Conservation (phyloP, 2,113 vertebrate species). For the Paradoxurus hermaphroditus region DNA sequence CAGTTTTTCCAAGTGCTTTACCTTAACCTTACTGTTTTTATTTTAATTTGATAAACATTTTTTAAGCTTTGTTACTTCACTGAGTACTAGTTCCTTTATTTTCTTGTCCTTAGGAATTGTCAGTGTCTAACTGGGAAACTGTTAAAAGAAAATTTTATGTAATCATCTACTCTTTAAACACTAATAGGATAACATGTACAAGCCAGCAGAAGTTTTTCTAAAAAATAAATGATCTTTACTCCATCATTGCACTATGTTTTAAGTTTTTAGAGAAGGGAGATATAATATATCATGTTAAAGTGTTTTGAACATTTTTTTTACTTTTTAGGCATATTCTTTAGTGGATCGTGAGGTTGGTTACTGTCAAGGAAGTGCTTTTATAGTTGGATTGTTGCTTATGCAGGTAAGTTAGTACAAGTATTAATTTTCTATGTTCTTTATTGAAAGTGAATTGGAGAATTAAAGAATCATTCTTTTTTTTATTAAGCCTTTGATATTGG, state of each 20-base stretch:
- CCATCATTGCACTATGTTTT: background rate
- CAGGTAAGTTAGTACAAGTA: constrained; percentile 87
- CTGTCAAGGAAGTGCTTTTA: constrained; percentile 99
- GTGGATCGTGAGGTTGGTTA: constrained; percentile 99
- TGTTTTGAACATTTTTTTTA: constrained; percentile 70
- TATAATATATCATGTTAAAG: background rate
- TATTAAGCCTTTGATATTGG: background rate
- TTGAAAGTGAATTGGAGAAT: background rate
- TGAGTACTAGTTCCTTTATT: background rate
- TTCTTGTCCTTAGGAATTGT: background rate
- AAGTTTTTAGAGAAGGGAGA: constrained; percentile 32
- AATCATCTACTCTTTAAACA: constrained; percentile 25
- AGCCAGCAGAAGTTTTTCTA: constrained; percentile 36
- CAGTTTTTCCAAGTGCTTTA: background rate
- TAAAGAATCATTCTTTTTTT: constrained; percentile 3
- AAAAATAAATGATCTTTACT: constrained; percentile 4
- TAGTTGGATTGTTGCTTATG: constrained; percentile 98
- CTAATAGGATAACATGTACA: constrained; percentile 14
- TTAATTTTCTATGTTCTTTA: background rate
- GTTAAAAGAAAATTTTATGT: constrained; percentile 52
- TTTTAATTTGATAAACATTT: constrained; percentile 25
- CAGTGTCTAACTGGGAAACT: constrained; percentile 48
- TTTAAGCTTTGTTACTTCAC: background rate
- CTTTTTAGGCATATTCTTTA: constrained; percentile 95
- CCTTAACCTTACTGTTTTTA: background rate